These are phyloP conservation scores for Leptinotarsa texana DNA, from an alignment of 1,140 invertebrate species.

Conservation along the genomic window DNA sequence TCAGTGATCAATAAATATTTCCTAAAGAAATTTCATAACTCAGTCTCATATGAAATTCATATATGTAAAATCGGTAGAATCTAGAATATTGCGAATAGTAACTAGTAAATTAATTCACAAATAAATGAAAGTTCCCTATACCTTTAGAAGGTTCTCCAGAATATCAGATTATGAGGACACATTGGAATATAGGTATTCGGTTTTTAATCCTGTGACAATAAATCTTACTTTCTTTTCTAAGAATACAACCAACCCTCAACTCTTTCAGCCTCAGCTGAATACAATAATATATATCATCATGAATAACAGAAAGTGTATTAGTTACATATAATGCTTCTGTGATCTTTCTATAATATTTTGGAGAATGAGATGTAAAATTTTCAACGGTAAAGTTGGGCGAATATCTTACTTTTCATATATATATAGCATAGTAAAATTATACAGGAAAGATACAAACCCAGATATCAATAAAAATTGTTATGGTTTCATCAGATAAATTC, in stretches of 20 bases:
- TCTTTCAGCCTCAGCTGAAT: neutral
- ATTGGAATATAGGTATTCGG: neutral
- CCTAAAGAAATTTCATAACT: no score
- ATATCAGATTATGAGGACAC: neutral
- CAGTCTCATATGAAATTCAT: no score
- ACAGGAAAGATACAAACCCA: no score
- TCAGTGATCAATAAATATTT: no score
- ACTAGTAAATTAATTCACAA: no score
- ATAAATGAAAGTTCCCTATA: no score
- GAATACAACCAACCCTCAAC: neutral
- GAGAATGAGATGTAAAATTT: neutral
- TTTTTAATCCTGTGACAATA: neutral
- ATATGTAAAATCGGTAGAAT: no score
- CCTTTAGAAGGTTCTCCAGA: neutral
- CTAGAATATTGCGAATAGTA: no score
- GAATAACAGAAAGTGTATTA: neutral
- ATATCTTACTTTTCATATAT: neutral
- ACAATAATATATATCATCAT: neutral
- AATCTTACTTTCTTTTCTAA: neutral
- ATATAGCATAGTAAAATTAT: no score
- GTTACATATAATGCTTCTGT: conserved; percentile 5
- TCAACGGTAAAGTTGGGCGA: neutral
- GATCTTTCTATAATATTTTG: neutral
- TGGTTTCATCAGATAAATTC: no score
- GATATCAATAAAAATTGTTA: no score